Evolutionary conservation across 2,888 invertebrate genomes (phyloP).

Genomic region (Pandemis corylana): DNA sequence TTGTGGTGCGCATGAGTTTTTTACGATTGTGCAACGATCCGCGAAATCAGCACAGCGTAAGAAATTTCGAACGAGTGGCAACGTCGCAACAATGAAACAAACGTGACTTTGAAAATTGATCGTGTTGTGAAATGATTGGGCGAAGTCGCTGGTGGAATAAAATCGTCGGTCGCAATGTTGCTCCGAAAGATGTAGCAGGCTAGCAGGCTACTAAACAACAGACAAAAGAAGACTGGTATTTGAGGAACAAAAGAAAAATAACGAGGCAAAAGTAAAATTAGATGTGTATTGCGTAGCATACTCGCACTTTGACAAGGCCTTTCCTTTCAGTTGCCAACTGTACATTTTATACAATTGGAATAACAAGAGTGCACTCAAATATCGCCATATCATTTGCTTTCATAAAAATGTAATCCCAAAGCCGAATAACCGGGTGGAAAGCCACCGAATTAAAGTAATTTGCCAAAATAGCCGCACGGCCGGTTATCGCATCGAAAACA

Average conservation of each 20-base stretch:
- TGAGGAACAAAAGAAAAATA: too few species aligned
- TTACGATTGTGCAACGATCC: constrained; percentile 55
- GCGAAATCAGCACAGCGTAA: constrained; percentile 52
- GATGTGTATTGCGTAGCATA: background rate
- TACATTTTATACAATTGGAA: background rate
- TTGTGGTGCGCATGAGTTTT: constrained; percentile 57
- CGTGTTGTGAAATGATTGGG: constrained; percentile 36
- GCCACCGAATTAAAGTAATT: constrained; percentile 39
- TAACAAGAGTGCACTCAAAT: constrained; percentile 5
- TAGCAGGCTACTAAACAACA: constrained; percentile 1
- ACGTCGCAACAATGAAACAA: constrained; percentile 43
- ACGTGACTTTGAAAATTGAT: constrained; percentile 45
- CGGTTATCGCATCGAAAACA: constrained; percentile 57
- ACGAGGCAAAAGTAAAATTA: background rate
- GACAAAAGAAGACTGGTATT: background rate
- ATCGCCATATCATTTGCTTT: constrained; percentile 22
- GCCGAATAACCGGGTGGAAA: constrained; percentile 39
- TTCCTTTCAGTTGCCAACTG: background rate
- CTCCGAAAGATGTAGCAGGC: constrained; percentile 2
- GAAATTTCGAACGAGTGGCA: constrained; percentile 46
- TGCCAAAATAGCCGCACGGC: constrained; percentile 41
- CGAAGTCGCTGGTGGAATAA: constrained; percentile 32
- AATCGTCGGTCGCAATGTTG: constrained; percentile 13
- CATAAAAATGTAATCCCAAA: constrained; percentile 20
- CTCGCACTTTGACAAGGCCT: background rate